phyloP scores from a whole-genome alignment of 2,113 vertebrate species.

The Mixornis gularis region DNA sequence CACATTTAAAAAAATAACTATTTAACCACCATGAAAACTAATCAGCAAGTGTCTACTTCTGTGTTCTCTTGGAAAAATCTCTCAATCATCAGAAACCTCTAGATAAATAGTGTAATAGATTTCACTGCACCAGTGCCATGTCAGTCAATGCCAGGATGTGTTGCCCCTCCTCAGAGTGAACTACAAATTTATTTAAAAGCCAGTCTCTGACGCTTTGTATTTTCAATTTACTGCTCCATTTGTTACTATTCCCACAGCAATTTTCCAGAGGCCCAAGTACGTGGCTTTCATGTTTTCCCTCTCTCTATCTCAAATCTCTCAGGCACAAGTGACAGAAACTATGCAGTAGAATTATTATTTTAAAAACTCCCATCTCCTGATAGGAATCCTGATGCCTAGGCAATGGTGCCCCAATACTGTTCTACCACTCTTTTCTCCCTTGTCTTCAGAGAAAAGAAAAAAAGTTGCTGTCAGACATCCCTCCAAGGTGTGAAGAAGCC shows the following conservation, averaged over 20 bases:
- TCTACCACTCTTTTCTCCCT: background rate
- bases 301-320: background rate
- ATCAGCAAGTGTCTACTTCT: background rate
- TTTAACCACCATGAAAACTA: background rate
- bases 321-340: background rate
- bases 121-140: background rate
- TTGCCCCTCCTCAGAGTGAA: background rate
- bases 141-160: background rate
- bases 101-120: background rate
- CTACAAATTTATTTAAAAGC: background rate
- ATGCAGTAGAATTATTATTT: background rate
- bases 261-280: background rate
- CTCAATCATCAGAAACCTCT: background rate
- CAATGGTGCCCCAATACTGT: background rate
- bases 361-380: background rate
- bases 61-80: background rate
- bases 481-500: accelerated
- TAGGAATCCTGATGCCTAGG: background rate
- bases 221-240: background rate
- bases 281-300: background rate
- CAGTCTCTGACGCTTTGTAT: background rate
- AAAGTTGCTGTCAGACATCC: background rate
- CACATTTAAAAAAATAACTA: accelerated
- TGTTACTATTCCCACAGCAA: background rate
- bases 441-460: background rate